Conservation (phyloP, 2,113 vertebrate species). For the Cathartes aura region DNA sequence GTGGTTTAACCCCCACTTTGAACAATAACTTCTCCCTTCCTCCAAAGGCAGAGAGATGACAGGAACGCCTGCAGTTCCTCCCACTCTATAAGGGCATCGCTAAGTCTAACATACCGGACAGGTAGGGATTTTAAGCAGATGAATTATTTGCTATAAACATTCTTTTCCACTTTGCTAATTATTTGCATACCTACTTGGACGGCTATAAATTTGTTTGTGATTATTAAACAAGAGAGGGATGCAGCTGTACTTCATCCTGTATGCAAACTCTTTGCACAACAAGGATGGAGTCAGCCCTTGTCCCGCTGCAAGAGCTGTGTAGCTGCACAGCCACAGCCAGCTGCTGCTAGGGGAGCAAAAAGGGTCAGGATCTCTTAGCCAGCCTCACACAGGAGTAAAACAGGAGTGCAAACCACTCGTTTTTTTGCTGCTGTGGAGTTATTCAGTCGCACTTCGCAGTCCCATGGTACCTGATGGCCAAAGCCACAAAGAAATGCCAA, state of each 20-base stretch:
- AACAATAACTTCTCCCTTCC: not conserved
- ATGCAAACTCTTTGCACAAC: not conserved
- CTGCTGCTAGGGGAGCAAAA: not conserved
- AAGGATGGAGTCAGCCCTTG: not conserved
- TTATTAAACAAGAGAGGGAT: constrained; percentile 20
- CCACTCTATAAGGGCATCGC: not conserved
- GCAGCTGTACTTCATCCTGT: not conserved
- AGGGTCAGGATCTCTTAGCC: not conserved
- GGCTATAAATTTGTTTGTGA: not conserved
- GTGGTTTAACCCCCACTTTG: not conserved
- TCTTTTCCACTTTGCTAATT: constrained; percentile 1
- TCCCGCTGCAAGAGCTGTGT: not conserved
- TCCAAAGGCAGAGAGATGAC: not conserved
- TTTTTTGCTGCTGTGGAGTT: not conserved
- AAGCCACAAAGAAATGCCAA: not conserved
- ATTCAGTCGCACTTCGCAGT: not conserved
- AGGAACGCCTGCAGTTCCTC: not conserved
- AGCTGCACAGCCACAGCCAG: constrained; percentile 10
- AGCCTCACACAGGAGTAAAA: not conserved
- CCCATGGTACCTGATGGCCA: not conserved
- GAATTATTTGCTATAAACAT: constrained; percentile 2
- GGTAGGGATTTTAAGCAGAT: not conserved
- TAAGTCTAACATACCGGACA: not conserved
- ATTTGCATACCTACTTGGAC: not conserved
- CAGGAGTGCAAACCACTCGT: not conserved